Conservation (phyloP, 2,888 invertebrate genomes). For the Eledona agricola region DNA sequence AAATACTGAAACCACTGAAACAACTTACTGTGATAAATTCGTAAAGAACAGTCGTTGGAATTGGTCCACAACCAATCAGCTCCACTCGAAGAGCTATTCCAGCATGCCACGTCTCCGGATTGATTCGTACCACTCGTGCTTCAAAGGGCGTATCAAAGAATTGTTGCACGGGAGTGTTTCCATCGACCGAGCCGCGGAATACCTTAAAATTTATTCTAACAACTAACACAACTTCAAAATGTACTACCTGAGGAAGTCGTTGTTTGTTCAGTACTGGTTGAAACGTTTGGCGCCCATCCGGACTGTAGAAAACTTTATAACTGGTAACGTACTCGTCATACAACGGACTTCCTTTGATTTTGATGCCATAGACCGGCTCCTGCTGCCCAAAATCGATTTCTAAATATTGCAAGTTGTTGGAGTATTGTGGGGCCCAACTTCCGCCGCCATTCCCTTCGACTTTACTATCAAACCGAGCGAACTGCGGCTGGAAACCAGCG, state of each 20-base stretch:
- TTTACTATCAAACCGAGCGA: constrained; percentile 62
- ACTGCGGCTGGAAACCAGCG: constrained; percentile 64
- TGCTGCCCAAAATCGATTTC: constrained; percentile 69
- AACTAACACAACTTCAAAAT: constrained; percentile 1
- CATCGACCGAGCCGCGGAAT: constrained; percentile 64
- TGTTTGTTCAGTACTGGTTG: constrained; percentile 61
- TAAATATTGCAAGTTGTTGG: constrained; percentile 73
- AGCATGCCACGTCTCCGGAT: constrained; percentile 79
- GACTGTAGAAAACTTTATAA: constrained; percentile 76
- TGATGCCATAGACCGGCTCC: constrained; percentile 78
- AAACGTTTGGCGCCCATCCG: constrained; percentile 64
- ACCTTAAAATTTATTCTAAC: constrained; percentile 60
- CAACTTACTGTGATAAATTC: constrained; percentile 42
- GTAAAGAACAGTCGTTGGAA: constrained; percentile 31
- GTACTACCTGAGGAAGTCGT: constrained; percentile 64
- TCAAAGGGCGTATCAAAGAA: constrained; percentile 78
- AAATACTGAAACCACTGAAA: too few species aligned
- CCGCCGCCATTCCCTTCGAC: constrained; percentile 60
- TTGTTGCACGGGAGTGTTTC: constrained; percentile 65
- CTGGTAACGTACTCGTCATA: constrained; percentile 80
- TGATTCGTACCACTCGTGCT: constrained; percentile 75
- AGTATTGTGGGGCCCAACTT: constrained; percentile 74
- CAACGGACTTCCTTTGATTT: constrained; percentile 74
- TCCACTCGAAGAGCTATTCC: constrained; percentile 73
- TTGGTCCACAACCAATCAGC: constrained; percentile 74